Conservation (phyloP, 2,113 vertebrate species). For the Prionailurus bengalensis region DNA sequence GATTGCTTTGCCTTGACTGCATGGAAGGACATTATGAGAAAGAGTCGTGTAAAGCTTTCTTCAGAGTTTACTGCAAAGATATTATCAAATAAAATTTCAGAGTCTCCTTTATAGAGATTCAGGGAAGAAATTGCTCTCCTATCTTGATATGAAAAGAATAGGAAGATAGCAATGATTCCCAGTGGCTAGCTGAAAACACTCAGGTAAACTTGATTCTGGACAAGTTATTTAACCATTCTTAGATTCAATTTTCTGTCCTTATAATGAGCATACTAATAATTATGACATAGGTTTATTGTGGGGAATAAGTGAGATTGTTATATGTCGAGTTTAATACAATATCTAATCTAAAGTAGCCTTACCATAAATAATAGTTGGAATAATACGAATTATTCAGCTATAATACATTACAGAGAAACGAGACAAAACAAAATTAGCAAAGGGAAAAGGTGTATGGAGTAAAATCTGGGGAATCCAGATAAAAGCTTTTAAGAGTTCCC, state of each 20-base stretch:
- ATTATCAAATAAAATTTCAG: background rate
- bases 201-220: background rate
- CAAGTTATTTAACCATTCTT: background rate
- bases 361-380: background rate
- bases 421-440: background rate
- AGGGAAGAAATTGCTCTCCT: background rate
- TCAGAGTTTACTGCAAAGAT: background rate
- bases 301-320: background rate
- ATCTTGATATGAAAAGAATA: background rate
- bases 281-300: background rate
- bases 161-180: background rate
- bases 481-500: background rate
- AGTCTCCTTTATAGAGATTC: background rate
- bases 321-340: background rate
- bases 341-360: background rate
- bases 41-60: background rate
- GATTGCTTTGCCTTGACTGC: background rate
- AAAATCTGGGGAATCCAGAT: background rate
- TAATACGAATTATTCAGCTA: background rate
- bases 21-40: background rate
- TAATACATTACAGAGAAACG: background rate
- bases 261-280: background rate
- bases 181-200: background rate
- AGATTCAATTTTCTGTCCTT: constrained; percentile 7
- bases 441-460: background rate